Conservation (phyloP, 2,888 invertebrate genomes). For the Philereme vetulata region DNA sequence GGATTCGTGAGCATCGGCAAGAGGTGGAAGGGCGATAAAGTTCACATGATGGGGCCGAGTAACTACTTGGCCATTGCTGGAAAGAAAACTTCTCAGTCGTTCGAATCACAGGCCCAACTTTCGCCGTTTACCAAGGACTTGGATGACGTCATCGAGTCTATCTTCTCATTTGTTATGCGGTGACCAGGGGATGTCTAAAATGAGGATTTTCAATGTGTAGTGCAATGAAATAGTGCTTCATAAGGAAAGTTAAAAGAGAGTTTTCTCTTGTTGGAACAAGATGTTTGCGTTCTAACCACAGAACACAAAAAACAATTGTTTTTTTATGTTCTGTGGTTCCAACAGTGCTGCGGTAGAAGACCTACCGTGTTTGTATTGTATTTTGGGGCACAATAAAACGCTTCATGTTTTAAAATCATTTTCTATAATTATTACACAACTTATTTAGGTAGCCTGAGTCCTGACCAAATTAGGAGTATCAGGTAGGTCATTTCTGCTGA, state of each 20-base stretch:
- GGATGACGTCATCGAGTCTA: constrained; percentile 77
- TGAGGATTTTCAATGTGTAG: constrained; percentile 27
- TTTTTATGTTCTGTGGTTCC: no score
- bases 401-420: constrained; percentile 8
- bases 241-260: neutral
- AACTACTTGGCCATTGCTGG: constrained; percentile 70
- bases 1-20: constrained; percentile 64
- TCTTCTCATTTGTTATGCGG: constrained; percentile 78
- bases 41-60: constrained; percentile 64
- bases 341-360: constrained; percentile 15
- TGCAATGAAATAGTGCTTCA: constrained; percentile 26
- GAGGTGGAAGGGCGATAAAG: constrained; percentile 67
- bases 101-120: constrained; percentile 73
- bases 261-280: neutral
- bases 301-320: no score
- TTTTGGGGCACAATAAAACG: constrained; percentile 3
- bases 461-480: no score
- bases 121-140: constrained; percentile 77
- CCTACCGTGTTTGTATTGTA: neutral
- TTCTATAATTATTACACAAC: neutral
- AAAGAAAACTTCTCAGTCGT: constrained; percentile 60
- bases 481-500: no score
- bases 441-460: no score
- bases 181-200: constrained; percentile 46
- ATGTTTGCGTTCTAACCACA: constrained; percentile 3